Evolutionary conservation across 1,140 invertebrate species (phyloP).

Genomic region (Rhyacophila brunnea): DNA sequence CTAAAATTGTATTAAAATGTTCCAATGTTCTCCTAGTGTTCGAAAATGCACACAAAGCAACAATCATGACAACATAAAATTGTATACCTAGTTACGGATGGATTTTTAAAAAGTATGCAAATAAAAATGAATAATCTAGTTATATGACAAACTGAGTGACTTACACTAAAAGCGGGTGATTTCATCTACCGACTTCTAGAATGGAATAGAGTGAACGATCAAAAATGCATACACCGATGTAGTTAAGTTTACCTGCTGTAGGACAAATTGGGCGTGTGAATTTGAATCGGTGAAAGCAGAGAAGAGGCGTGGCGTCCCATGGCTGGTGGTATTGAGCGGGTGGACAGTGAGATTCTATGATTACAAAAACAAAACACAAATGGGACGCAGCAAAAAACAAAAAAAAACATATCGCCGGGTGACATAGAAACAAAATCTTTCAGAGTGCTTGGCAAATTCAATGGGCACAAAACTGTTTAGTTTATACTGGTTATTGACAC

Average conservation of each 20-base stretch:
- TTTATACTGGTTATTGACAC: background rate
- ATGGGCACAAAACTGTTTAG: background rate
- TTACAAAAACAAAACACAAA: constrained; percentile 36
- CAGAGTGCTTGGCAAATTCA: background rate
- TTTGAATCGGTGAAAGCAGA: constrained; percentile 73
- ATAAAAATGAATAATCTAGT: no score
- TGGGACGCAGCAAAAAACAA: constrained; percentile 22
- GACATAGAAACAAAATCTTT: constrained; percentile 6
- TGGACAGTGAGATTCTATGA: constrained; percentile 29
- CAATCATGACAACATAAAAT: no score
- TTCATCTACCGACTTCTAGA: no score
- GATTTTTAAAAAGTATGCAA: no score
- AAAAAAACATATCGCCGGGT: constrained; percentile 14
- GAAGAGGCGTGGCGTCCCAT: constrained; percentile 59
- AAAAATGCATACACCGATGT: constrained; percentile 4
- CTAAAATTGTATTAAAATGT: no score
- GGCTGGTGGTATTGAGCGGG: constrained; percentile 52
- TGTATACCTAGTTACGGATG: no score
- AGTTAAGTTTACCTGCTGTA: constrained; percentile 67
- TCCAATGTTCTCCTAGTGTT: no score
- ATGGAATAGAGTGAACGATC: background rate
- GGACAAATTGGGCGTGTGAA: constrained; percentile 67
- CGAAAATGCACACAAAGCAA: no score
- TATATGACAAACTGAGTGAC: no score
- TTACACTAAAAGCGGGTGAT: no score